Percentiles rank a stretch among this genome's conserved stretches.
phyloP scores from a whole-genome alignment of 1,140 invertebrate genomes.

The Euura lappo region DNA sequence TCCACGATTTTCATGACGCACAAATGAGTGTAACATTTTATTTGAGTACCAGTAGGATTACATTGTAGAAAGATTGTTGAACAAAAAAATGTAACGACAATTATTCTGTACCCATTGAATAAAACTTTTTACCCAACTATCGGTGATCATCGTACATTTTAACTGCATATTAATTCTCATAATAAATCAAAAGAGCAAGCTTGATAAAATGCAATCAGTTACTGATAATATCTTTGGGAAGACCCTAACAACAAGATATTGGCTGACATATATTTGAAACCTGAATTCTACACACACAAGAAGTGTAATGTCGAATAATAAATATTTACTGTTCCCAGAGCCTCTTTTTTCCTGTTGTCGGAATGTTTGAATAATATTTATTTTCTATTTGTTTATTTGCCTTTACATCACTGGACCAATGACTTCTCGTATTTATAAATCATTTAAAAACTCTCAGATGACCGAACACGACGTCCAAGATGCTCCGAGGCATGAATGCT shows the following conservation, averaged over 20 bases:
- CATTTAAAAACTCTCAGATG: constrained; percentile 37
- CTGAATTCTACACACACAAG: constrained; percentile 52
- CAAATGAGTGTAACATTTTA: neutral
- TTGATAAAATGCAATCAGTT: neutral
- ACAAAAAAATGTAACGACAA: neutral
- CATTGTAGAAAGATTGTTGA: neutral
- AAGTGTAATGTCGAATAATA: constrained; percentile 38
- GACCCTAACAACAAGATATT: constrained; percentile 54
- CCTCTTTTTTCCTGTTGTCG: constrained; percentile 28
- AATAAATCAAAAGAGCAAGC: neutral
- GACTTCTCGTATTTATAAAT: constrained; percentile 30
- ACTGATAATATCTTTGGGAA: constrained; percentile 39
- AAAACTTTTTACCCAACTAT: neutral
- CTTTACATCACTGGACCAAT: constrained; percentile 28
- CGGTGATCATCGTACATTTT: neutral
- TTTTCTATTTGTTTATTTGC: constrained; percentile 31
- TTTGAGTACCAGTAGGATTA: neutral
- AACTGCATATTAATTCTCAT: neutral
- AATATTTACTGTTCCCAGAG: constrained; percentile 45
- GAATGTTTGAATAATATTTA: constrained; percentile 51
- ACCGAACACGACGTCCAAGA: constrained; percentile 27
- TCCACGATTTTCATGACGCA: neutral
- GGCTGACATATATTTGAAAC: constrained; percentile 45
- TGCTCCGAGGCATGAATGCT: constrained; percentile 41
- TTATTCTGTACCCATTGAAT: neutral